Evolutionary conservation across 1,140 invertebrate genomes (phyloP).

Genomic region (Pinna nobilis): DNA sequence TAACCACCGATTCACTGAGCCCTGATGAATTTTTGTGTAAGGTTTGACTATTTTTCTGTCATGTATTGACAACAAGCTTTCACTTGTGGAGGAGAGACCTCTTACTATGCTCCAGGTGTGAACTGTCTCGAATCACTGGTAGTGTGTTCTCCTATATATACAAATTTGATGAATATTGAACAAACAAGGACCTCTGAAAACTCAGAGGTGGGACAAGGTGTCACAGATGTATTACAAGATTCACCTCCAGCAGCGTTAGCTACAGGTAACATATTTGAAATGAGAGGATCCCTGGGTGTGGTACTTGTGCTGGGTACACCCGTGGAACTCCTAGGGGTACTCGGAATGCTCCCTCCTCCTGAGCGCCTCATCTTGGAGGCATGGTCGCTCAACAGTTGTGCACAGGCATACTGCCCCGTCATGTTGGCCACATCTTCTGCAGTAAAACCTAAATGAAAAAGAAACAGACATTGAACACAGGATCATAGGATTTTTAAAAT

Average conservation of each 20-base stretch:
- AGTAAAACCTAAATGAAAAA: slow-evolving; percentile 20
- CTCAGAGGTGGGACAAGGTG: too few species aligned
- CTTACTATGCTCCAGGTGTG: background rate
- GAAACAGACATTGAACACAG: background rate
- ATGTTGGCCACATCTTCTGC: slow-evolving; percentile 38
- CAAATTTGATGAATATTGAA: background rate
- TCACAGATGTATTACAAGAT: too few species aligned
- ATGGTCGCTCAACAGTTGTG: slow-evolving; percentile 25
- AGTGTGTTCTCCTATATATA: background rate
- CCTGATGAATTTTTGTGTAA: too few species aligned
- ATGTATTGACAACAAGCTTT: too few species aligned
- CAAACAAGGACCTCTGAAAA: background rate
- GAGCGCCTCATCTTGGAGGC: slow-evolving; percentile 14
- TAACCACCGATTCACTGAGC: too few species aligned
- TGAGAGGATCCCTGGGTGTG: slow-evolving; percentile 19
- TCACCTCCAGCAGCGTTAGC: slow-evolving; percentile 2
- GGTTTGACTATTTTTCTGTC: too few species aligned
- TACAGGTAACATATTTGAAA: background rate
- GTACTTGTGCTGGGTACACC: slow-evolving; percentile 3
- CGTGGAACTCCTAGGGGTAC: slow-evolving; percentile 17
- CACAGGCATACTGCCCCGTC: slow-evolving; percentile 32
- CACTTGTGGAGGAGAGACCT: too few species aligned
- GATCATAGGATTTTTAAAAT: background rate
- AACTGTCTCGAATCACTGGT: background rate
- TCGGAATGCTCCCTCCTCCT: slow-evolving; percentile 7